These are phyloP conservation scores for Bubo scandiacus DNA, from an alignment of 2,113 vertebrate species.

Conservation along the genomic window DNA sequence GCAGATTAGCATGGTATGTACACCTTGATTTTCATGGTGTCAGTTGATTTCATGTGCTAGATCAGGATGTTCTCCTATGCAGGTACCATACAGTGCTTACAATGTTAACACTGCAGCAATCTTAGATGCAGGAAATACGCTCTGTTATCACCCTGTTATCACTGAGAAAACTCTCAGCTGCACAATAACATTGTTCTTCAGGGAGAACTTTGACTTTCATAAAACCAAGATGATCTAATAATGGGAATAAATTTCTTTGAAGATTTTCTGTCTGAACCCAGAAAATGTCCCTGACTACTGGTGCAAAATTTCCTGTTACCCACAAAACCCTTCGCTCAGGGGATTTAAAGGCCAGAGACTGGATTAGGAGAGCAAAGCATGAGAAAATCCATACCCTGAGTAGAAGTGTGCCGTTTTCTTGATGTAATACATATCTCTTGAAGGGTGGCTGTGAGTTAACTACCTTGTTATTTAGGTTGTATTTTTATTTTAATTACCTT, in stretches of 20 bases:
- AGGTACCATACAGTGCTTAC: not conserved
- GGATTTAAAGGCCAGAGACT: not conserved
- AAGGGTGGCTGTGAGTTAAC: not conserved
- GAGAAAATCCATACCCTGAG: not conserved
- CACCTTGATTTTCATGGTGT: not conserved
- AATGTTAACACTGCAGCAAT: not conserved
- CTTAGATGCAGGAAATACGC: not conserved
- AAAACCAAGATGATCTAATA: not conserved
- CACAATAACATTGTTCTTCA: not conserved
- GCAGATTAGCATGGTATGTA: not conserved
- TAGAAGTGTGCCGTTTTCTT: not conserved
- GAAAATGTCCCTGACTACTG: not conserved
- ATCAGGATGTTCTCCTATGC: not conserved
- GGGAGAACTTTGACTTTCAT: slow-evolving; percentile 57
- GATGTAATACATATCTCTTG: not conserved
- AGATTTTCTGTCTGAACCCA: not conserved
- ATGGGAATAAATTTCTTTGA: not conserved
- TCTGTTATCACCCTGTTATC: slow-evolving; percentile 23
- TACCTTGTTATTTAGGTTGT: not conserved
- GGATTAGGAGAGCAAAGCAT: not conserved
- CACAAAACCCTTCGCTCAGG: not conserved
- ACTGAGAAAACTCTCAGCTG: not conserved
- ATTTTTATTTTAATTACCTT: not conserved
- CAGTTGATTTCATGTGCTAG: not conserved
- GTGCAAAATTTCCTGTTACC: not conserved